These are phyloP conservation scores for Archivesica marissinica DNA, from an alignment of 1,140 invertebrate genomes.

Conservation along the genomic window DNA sequence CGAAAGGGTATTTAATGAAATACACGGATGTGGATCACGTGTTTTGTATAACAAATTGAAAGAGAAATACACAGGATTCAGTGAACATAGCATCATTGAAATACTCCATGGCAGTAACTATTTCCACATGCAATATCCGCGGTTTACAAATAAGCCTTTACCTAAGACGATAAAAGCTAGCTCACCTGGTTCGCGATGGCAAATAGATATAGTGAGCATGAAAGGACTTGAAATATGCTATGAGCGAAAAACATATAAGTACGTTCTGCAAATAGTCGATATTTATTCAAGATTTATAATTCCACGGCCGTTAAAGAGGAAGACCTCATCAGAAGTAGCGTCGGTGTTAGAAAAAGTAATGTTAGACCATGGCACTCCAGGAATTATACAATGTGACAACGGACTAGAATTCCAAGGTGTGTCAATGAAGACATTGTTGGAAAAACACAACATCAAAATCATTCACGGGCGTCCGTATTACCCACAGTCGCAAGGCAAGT, in stretches of 20 bases:
- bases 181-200: slow-evolving; percentile 5
- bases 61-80: slow-evolving; percentile 22
- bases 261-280: slow-evolving; percentile 50
- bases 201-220: slow-evolving; percentile 38
- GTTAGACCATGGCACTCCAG: slow-evolving; percentile 5
- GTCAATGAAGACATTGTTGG: background rate
- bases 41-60: slow-evolving; percentile 30
- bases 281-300: slow-evolving; percentile 41
- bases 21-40: slow-evolving; percentile 4
- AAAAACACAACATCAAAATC: slow-evolving; percentile 19
- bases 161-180: slow-evolving; percentile 13
- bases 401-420: slow-evolving; percentile 24
- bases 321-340: background rate
- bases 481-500: slow-evolving; percentile 53
- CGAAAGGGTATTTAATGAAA: background rate
- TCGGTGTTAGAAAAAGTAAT: background rate
- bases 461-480: slow-evolving; percentile 24
- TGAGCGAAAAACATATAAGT: background rate
- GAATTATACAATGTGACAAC: slow-evolving; percentile 50
- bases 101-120: background rate
- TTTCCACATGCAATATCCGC: slow-evolving; percentile 16
- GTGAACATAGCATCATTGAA: background rate
- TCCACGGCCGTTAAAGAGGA: slow-evolving; percentile 10
- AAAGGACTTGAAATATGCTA: background rate
- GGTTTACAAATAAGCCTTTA: slow-evolving; percentile 22